Conservation (phyloP, 1,140 invertebrate genomes). For the Drosophila pseudoobscura region DNA sequence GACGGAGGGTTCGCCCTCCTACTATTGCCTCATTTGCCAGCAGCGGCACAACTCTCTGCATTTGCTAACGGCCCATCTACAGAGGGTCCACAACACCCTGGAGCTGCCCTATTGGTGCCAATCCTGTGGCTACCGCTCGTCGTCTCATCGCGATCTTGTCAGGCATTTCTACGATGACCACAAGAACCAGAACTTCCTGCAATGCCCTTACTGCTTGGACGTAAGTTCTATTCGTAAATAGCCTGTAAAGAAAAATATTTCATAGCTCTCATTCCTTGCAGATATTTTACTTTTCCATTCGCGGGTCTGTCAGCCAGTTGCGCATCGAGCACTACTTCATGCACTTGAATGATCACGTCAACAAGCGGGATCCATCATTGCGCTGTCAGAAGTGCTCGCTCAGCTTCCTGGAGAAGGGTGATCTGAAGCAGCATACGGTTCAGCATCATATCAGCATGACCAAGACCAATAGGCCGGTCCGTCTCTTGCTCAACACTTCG, state of each 20-base stretch:
- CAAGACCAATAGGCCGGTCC: constrained; percentile 65
- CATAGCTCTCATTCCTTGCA: constrained; percentile 9
- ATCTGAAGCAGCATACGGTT: constrained; percentile 85
- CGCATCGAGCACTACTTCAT: constrained; percentile 74
- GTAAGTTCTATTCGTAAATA: constrained; percentile 66
- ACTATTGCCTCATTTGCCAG: constrained; percentile 88
- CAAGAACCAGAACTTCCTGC: constrained; percentile 85
- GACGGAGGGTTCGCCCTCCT: constrained; percentile 84
- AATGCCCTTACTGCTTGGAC: constrained; percentile 91
- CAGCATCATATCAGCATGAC: constrained; percentile 83
- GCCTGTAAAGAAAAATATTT: not conserved
- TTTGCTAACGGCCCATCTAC: constrained; percentile 89
- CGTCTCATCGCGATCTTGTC: constrained; percentile 89
- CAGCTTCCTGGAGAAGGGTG: constrained; percentile 76
- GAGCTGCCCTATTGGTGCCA: constrained; percentile 92
- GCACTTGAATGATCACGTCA: constrained; percentile 69
- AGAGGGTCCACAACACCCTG: constrained; percentile 88
- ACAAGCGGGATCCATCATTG: constrained; percentile 58
- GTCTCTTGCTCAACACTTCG: constrained; percentile 69
- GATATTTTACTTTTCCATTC: constrained; percentile 75
- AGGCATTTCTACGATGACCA: constrained; percentile 89
- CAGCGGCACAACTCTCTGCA: constrained; percentile 85
- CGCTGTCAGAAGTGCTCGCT: constrained; percentile 75
- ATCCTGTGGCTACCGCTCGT: constrained; percentile 89
- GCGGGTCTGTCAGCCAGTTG: constrained; percentile 57